These are phyloP conservation scores for Luehdorfia chinensis DNA, from an alignment of 1,140 invertebrate genomes.

Conservation along the genomic window DNA sequence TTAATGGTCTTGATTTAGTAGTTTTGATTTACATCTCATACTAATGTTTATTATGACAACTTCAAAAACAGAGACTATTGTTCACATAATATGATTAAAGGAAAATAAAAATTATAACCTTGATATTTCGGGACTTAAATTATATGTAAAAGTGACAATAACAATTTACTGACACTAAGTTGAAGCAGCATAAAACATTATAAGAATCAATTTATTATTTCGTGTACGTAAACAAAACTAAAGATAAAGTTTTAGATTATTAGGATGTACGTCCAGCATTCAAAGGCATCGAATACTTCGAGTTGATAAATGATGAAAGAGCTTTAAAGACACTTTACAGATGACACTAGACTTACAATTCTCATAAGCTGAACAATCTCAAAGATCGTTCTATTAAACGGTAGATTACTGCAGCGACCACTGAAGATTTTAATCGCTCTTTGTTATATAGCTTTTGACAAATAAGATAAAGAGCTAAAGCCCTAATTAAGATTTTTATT, in stretches of 20 bases:
- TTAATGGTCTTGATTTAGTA: too few relatives aligned
- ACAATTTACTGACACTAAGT: too few relatives aligned
- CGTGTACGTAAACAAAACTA: not conserved
- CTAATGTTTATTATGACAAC: too few relatives aligned
- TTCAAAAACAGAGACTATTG: too few relatives aligned
- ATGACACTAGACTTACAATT: constrained; percentile 19
- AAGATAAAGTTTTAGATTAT: constrained; percentile 5
- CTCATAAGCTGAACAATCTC: constrained; percentile 19
- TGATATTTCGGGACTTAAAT: too few relatives aligned
- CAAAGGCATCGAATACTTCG: constrained; percentile 4
- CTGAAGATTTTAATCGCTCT: not conserved
- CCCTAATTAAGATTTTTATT: too few relatives aligned
- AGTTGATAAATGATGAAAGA: constrained; percentile 16
- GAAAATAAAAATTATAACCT: too few relatives aligned
- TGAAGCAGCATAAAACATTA: too few relatives aligned
- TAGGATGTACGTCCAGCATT: not conserved
- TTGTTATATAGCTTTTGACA: constrained; percentile 5
- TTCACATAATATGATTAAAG: too few relatives aligned
- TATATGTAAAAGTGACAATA: too few relatives aligned
- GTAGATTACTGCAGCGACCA: constrained; percentile 6
- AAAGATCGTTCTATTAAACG: constrained; percentile 21
- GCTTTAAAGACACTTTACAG: constrained; percentile 5
- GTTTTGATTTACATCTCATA: too few relatives aligned
- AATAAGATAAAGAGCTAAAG: too few relatives aligned
- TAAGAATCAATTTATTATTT: constrained; percentile 10